Conservation (phyloP, 2,113 vertebrate species). For the Aphyosemion australe region DNA sequence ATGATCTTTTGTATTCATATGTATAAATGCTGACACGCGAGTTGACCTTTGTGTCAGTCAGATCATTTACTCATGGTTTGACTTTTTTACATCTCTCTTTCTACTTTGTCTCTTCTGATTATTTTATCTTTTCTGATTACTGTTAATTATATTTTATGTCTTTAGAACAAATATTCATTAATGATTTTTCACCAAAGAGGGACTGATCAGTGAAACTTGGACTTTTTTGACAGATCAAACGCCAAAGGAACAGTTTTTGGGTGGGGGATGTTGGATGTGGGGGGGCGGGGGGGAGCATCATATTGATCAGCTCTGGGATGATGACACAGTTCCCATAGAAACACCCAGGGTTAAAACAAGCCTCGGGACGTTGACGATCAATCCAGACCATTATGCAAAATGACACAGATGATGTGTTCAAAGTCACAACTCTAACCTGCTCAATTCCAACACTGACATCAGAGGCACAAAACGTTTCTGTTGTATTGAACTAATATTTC, state of each 20-base stretch:
- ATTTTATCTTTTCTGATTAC: too few relatives aligned
- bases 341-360: conserved; percentile 22
- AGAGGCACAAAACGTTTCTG: neutral
- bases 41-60: too few relatives aligned
- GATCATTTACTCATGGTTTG: too few relatives aligned
- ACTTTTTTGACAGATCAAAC: neutral
- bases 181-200: too few relatives aligned
- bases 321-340: conserved; percentile 23
- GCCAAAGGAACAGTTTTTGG: neutral
- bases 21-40: too few relatives aligned
- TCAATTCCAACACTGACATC: neutral
- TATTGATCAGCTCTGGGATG: conserved; percentile 42
- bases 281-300: neutral
- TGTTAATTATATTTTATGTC: too few relatives aligned
- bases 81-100: too few relatives aligned
- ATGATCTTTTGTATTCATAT: too few relatives aligned
- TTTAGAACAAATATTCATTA: too few relatives aligned
- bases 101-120: too few relatives aligned
- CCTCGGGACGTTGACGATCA: conserved; percentile 38
- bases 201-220: too few relatives aligned
- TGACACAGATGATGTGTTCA: conserved; percentile 9
- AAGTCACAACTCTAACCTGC: conserved; percentile 1
- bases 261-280: neutral
- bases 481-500: neutral
- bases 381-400: conserved; percentile 45